phyloP scores from a whole-genome alignment of 2,797 vertebrate species.

The Gymnopithys bicolor region DNA sequence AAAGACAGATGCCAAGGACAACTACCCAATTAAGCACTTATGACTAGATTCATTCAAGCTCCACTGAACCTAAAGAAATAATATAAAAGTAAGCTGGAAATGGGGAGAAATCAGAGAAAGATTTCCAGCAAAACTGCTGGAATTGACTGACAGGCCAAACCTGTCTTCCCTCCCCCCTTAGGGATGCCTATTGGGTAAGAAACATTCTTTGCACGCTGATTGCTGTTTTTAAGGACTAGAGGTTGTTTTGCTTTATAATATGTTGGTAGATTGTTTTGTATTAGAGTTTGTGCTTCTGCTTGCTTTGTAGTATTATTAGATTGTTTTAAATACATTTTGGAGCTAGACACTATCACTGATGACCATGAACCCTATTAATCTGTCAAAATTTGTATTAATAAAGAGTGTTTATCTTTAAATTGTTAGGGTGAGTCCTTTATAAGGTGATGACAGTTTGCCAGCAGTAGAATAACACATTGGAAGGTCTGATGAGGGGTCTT shows the following conservation, averaged over 20 bases:
- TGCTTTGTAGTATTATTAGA: neutral
- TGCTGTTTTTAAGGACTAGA: neutral
- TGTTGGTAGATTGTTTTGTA: neutral
- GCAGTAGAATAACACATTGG: neutral
- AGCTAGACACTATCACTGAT: neutral
- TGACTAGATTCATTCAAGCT: neutral
- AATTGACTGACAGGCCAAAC: neutral
- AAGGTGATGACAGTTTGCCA: neutral
- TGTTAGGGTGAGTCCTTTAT: neutral
- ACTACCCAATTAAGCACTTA: neutral
- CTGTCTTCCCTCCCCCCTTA: neutral
- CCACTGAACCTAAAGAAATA: neutral
- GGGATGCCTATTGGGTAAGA: neutral
- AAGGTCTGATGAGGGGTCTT: neutral
- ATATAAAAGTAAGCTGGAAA: neutral
- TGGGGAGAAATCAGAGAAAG: neutral
- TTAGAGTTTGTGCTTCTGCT: neutral
- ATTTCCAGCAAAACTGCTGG: neutral
- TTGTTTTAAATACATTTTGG: neutral
- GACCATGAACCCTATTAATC: too few species aligned
- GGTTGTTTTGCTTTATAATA: neutral
- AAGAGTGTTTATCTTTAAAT: neutral
- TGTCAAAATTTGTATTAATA: neutral
- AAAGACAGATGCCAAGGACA: neutral
- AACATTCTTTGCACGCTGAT: neutral